phyloP scores from a whole-genome alignment of 2,797 vertebrate species.

The Menidia menidia region DNA sequence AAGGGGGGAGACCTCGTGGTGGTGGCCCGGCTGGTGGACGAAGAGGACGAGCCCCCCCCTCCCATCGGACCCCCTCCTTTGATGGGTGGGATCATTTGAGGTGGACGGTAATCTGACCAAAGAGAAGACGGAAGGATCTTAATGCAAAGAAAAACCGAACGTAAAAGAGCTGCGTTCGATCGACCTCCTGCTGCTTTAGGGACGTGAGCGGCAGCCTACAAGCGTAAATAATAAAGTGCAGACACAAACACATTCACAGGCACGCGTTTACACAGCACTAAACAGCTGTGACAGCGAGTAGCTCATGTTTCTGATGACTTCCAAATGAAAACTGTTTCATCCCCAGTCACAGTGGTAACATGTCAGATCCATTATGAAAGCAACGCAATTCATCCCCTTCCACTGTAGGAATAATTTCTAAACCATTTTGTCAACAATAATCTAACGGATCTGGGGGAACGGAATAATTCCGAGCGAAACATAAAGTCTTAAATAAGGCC shows the following conservation, averaged over 20 bases:
- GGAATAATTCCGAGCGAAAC: constrained; percentile 8
- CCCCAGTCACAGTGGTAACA: constrained; percentile 17
- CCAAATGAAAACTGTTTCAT: constrained; percentile 28
- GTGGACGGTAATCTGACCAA: constrained; percentile 71
- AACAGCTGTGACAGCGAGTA: constrained; percentile 45
- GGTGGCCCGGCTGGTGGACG: constrained; percentile 75
- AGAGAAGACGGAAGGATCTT: constrained; percentile 9
- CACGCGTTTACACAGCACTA: constrained; percentile 40
- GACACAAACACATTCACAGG: constrained; percentile 25
- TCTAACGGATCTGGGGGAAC: neutral
- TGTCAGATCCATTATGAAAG: neutral
- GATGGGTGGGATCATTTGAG: constrained; percentile 70
- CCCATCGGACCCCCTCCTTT: constrained; percentile 50
- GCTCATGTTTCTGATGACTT: constrained; percentile 62
- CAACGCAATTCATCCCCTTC: neutral
- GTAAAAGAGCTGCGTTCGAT: neutral
- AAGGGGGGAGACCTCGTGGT: constrained; percentile 83
- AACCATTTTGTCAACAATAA: constrained; percentile 5
- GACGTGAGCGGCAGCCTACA: constrained; percentile 11
- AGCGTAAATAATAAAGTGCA: constrained; percentile 28
- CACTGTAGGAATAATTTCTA: constrained; percentile 9
- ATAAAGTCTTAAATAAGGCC: neutral
- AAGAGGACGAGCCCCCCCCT: constrained; percentile 72
- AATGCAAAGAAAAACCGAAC: neutral
- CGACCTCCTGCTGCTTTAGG: constrained; percentile 13